Evolutionary conservation across 2,797 vertebrate species (phyloP), one percentile per base, ranked within the genome.

Genomic region (Diplodus puntazzo): DNA sequence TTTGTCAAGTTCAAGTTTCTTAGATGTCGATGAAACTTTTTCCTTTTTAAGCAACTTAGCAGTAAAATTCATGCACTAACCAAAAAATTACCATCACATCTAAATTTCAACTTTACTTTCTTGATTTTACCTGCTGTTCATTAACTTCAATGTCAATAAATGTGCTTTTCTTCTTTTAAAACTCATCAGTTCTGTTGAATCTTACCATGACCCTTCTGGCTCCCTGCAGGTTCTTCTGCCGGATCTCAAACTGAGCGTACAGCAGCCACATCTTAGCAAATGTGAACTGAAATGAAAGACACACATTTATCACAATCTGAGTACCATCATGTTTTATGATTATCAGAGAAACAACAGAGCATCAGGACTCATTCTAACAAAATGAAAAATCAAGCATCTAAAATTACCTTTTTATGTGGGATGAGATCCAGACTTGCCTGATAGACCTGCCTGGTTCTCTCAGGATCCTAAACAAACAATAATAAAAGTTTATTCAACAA

Each of bases 201-300:
- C 96, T 96, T 87, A 99, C 98, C 97, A 99, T 92, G 86, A 96
- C 93, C 90, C 94, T 96, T 73, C 98, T 94, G 68, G 98, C 97
- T 69, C 95, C 94, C 43, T 95, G 96, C 23, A 99, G 96, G 87
- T 97, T 99, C 87, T 99, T 99, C 94, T 99, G 98, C n/a, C 98
- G 93, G 80, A 99, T 98, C 95, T 99, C 98, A 93, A 99, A 99
- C 68, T 98, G 97, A 39, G 94, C 96, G 42, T 95, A 98, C 0
- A 99, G 94, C 83, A 99, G 91, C 98, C 98, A 99, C 34, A 99
- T 98, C 93, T 99, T 99, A 43, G 98, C 98, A 83, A 99, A 99
- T 0, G 98, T 99, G 92, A 99, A 99, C 98, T 99, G 92, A 45
- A 83, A 82, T 59, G 86, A 86, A 80, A 63, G 20, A 80, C 3